phyloP scores from a whole-genome alignment of 2,113 vertebrate genomes.

The Colistium nudipinnis region DNA sequence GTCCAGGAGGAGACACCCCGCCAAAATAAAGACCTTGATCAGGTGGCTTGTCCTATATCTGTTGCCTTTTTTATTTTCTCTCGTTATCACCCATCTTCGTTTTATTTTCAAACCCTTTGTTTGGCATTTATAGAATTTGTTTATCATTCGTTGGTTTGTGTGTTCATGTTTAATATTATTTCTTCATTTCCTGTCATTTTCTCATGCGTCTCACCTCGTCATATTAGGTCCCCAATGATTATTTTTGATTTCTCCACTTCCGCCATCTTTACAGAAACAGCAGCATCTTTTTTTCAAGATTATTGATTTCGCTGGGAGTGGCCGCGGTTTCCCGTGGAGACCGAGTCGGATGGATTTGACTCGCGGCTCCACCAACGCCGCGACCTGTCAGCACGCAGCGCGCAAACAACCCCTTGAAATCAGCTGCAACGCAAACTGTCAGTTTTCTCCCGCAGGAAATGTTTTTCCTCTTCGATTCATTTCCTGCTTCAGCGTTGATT shows the following conservation, averaged over 20 bases:
- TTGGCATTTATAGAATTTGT: no score
- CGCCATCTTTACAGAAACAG: no score
- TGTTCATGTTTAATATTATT: not conserved
- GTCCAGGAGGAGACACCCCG: constrained; percentile 47
- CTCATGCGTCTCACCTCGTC: no score
- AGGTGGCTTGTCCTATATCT: not conserved
- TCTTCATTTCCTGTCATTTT: not conserved
- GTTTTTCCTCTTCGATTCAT: not conserved
- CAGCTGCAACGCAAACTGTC: not conserved
- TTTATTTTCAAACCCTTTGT: no score
- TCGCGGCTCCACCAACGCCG: no score
- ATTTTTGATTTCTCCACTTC: no score
- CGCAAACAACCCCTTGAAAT: not conserved
- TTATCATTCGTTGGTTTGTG: not conserved
- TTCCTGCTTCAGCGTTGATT: not conserved
- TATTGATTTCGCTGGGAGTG: no score
- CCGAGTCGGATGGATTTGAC: no score
- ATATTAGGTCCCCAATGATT: no score
- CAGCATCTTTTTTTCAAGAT: not conserved
- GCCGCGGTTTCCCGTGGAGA: no score
- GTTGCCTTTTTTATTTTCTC: not conserved
- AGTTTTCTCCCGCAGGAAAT: not conserved
- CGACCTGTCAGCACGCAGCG: not conserved
- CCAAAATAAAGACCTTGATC: constrained; percentile 41
- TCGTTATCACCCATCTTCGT: no score